Base-by-base conservation (phyloP, 1,140 invertebrate species). In the Drosophila busckii region DNA sequence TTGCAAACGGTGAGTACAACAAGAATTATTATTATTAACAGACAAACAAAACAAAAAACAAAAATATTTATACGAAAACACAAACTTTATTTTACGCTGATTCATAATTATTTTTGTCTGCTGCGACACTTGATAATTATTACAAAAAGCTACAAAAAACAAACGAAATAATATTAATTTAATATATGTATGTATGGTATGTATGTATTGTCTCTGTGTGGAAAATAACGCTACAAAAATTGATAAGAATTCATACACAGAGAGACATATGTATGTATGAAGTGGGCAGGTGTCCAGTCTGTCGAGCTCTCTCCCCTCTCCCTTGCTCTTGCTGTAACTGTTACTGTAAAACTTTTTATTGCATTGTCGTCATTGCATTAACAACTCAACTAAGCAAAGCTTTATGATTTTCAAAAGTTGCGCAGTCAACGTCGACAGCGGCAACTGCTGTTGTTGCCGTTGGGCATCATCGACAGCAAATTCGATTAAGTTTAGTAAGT, bases 381-480 rank as follows among this genome's bases (percentile, higher is more conserved):
- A 69, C 50, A 49, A 56, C 45, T n/a, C n/a, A n/a, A n/a, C n/a
- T n/a, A n/a, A n/a, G n/a, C n/a, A n/a, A n/a, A n/a, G n/a, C n/a
- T n/a, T n/a, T n/a, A n/a, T n/a, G n/a, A n/a, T n/a, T n/a, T n/a
- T n/a, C n/a, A n/a, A n/a, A n/a, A n/a, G n/a, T n/a, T 62, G 65
- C 46, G 66, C 35, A 52, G 60, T 60, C 53, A 58, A 44, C 37
- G 54, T 28, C 37, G 17, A 44, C 42, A 44, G 38, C 26, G 35
- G 29, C 53, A 50, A 65, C 42, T 65, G 70, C 28, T 66, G 49
- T 7, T 45, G 10, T 20, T 17, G 45, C 15, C 29, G 69, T 42
- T 76, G 70, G n/a, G n/a, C n/a, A n/a, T n/a, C n/a, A 75, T 75
- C 73, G 68, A 48, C 73, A 78, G 80, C 73, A 71, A 80, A 80